Evolutionary conservation across 2,888 invertebrate genomes (phyloP), one percentile per base, ranked within the genome.

Genomic region (Agrochola litura): DNA sequence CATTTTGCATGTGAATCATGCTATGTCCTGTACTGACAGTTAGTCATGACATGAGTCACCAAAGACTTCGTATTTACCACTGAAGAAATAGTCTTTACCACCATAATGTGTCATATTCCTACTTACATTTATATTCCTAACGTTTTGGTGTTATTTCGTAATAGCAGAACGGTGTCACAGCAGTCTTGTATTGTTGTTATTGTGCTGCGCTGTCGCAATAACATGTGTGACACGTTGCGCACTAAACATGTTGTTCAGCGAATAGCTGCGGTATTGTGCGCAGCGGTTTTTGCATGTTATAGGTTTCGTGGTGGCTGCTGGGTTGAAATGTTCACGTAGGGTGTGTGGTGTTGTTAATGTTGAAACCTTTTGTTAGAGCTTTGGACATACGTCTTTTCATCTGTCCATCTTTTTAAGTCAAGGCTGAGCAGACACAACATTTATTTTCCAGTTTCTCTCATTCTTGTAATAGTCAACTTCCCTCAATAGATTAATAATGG

Each of bases 171-270:
- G 58, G 85, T 83, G 82, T 76, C 82, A 19, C 82, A 65, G 81
- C 60, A 25, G 67, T n/a, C 60, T 41, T 16, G 85, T 72, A 82
- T 82, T 83, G 82, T 83, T 81, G 82, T 54, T 54, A 76, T 58
- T 68, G 82, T 83, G 58, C 49, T 43, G 63, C 25, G 56, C 52
- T 76, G 67, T 65, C 81, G 82, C 85, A 85, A 85, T 69, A 82
- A 76, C 76, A 73, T 25, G 82, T 85, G 72, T 5, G 63, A 85
- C 75, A 72, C 69, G 68, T 66, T 60, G 58, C 58, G 63, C 71
- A 63, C 58, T 19, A n/a, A 76, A 77, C 73, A 72, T 73, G 70
- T 54, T 68, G 82, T 64, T 71, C 76, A 67, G 37, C 67, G 64
- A 85, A 30, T 30, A 22, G 67, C 46, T 37, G 56, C n/a, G 16